phyloP scores from a whole-genome alignment of 2,888 invertebrate genomes.

The Cheilosia variabilis region DNA sequence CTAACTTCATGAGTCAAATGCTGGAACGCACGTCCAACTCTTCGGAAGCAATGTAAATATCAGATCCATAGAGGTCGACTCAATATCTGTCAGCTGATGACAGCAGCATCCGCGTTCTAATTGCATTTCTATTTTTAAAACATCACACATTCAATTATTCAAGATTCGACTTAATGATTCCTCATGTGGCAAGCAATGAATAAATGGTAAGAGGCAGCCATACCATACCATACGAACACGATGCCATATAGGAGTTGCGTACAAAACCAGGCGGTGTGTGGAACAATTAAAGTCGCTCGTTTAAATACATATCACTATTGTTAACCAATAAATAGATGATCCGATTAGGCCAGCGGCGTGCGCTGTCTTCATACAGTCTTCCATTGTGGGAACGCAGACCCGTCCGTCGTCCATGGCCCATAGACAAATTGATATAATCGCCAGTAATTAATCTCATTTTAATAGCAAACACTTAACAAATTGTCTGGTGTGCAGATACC shows the following conservation, averaged over 20 bases:
- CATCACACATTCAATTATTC: slow-evolving; percentile 67
- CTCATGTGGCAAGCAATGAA: slow-evolving; percentile 26
- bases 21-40: slow-evolving; percentile 32
- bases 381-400: slow-evolving; percentile 45
- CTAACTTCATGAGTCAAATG: neutral
- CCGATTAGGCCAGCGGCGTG: slow-evolving; percentile 55
- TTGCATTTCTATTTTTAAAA: slow-evolving; percentile 73
- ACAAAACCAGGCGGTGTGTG: slow-evolving; percentile 3
- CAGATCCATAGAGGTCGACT: slow-evolving; percentile 49
- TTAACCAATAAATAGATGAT: slow-evolving; percentile 56
- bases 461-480: slow-evolving; percentile 74
- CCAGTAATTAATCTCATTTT: slow-evolving; percentile 71
- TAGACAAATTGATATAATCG: slow-evolving; percentile 72
- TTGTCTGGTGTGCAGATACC: slow-evolving; percentile 59
- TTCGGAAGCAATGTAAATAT: slow-evolving; percentile 63
- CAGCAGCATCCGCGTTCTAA: slow-evolving; percentile 73
- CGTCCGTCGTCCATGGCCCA: slow-evolving; percentile 37
- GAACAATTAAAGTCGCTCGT: slow-evolving; percentile 33
- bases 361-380: slow-evolving; percentile 40
- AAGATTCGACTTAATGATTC: slow-evolving; percentile 67
- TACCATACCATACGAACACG: slow-evolving; percentile 2
- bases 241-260: neutral
- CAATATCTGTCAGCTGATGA: slow-evolving; percentile 70
- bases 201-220: slow-evolving; percentile 28
- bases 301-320: slow-evolving; percentile 37